Conservation (phyloP, 2,797 vertebrate species). For the Molossus alvarezi region DNA sequence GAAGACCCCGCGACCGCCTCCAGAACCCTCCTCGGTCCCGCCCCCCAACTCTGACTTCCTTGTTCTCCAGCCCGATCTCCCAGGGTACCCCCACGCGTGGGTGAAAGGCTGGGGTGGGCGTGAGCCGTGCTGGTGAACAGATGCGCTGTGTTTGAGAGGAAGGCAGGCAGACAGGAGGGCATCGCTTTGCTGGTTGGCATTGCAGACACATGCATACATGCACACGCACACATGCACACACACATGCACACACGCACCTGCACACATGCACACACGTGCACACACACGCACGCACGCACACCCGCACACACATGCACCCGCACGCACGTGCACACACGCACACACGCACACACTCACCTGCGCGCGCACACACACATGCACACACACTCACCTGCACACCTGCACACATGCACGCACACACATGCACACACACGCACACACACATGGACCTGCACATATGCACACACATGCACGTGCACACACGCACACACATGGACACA, state of each 20-base stretch:
- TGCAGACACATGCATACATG: not conserved
- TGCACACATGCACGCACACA: too few species aligned
- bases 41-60: not conserved
- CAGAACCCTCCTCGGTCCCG: slow-evolving; percentile 27
- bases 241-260: not conserved
- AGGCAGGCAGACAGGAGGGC: not conserved
- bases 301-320: too few species aligned
- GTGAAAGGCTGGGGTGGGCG: not conserved
- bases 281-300: too few species aligned
- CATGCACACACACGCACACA: too few species aligned
- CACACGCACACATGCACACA: not conserved
- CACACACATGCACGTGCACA: too few species aligned
- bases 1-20: slow-evolving; percentile 17
- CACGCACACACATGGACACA: too few species aligned
- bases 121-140: not conserved
- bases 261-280: too few species aligned
- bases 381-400: too few species aligned
- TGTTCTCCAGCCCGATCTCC: not conserved
- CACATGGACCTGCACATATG: too few species aligned
- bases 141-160: accelerated
- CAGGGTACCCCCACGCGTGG: not conserved
- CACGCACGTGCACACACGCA: too few species aligned
- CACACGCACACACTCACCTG: too few species aligned
- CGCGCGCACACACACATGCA: too few species aligned
- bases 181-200: not conserved